Evolutionary conservation across 2,797 vertebrate genomes (phyloP).

Genomic region (Sandelia bainsii): DNA sequence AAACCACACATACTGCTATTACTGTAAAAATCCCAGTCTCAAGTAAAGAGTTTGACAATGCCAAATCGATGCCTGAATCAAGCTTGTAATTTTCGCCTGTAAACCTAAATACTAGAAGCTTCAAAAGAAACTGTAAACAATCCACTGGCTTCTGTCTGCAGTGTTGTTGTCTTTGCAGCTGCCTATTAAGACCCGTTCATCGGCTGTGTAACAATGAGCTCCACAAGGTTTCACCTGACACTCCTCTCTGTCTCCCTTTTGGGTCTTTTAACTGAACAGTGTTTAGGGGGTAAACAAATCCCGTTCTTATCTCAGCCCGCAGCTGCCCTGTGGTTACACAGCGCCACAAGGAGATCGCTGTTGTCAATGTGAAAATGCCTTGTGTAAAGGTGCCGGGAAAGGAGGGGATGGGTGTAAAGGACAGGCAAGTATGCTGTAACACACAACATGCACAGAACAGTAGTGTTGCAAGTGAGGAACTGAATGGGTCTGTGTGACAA

Average conservation of each 20-base stretch:
- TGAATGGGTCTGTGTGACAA: slow-evolving; percentile 20
- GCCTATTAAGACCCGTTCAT: slow-evolving; percentile 55
- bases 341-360: slow-evolving; percentile 56
- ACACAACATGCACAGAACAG: slow-evolving; percentile 21
- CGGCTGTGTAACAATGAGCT: slow-evolving; percentile 67
- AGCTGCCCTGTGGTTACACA: slow-evolving; percentile 66
- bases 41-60: slow-evolving; percentile 1
- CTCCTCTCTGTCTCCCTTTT: slow-evolving; percentile 37
- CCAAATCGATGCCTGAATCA: slow-evolving; percentile 9
- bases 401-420: slow-evolving; percentile 23
- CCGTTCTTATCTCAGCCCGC: slow-evolving; percentile 75
- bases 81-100: not conserved
- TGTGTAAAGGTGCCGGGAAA: slow-evolving; percentile 39
- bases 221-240: slow-evolving; percentile 53
- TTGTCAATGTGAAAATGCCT: slow-evolving; percentile 65
- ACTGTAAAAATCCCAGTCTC: slow-evolving; percentile 8
- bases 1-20: slow-evolving; percentile 18
- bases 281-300: slow-evolving; percentile 70
- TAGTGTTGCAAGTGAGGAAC: slow-evolving; percentile 4
- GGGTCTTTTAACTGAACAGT: slow-evolving; percentile 59
- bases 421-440: slow-evolving; percentile 27
- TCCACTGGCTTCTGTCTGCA: slow-evolving; percentile 27
- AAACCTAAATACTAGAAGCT: slow-evolving; percentile 13
- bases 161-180: slow-evolving; percentile 42
- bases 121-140: slow-evolving; percentile 16